Conservation (phyloP, 1,140 invertebrate genomes). For the Drosophila littoralis region DNA sequence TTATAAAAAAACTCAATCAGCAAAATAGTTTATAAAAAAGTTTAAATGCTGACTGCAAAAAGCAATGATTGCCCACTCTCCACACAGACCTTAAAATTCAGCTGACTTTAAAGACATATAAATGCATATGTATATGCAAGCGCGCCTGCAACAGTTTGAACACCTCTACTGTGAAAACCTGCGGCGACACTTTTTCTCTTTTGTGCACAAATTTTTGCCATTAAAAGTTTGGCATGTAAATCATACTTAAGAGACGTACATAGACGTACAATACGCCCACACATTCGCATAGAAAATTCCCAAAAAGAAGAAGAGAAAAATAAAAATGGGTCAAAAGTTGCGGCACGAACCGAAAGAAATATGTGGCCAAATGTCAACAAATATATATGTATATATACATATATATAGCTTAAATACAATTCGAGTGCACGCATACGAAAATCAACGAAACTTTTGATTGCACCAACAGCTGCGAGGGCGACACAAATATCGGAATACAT, state of each 20-base stretch:
- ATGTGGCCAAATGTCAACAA: conserved; percentile 23
- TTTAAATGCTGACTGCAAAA: too few relatives aligned
- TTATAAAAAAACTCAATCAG: too few relatives aligned
- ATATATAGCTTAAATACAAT: conserved; percentile 21
- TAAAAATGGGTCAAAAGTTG: conserved; percentile 30
- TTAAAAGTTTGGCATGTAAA: conserved; percentile 51
- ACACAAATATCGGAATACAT: neutral
- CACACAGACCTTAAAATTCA: neutral
- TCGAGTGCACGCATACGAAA: conserved; percentile 21
- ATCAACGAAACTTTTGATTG: conserved; percentile 27
- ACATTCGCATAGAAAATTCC: neutral
- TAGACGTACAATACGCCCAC: neutral
- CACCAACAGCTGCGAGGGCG: conserved; percentile 14
- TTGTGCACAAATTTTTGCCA: conserved; percentile 31
- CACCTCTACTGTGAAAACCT: neutral
- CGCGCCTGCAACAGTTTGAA: neutral
- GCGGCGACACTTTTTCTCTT: conserved; percentile 17
- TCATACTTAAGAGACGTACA: conserved; percentile 36
- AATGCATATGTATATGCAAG: neutral
- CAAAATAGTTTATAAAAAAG: too few relatives aligned
- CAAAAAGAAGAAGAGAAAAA: neutral
- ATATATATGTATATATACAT: neutral
- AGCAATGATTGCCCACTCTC: neutral
- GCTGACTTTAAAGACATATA: neutral
- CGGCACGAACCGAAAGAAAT: neutral